Conservation (phyloP, 2,113 vertebrate species). For the Thymallus thymallus region DNA sequence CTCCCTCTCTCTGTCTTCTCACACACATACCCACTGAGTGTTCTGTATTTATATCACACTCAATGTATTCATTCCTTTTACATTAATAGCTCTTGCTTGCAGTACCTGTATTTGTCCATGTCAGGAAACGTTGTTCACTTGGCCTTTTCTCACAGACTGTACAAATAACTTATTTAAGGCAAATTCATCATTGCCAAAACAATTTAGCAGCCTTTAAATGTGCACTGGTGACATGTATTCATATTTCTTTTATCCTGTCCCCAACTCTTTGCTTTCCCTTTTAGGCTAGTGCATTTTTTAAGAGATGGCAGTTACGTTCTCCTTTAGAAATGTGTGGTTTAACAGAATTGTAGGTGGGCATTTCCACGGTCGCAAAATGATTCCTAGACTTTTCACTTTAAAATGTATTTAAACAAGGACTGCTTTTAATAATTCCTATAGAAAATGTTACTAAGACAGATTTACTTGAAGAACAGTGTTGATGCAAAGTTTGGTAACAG, state of each 20-base stretch:
- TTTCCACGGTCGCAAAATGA: no score
- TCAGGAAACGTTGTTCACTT: slow-evolving; percentile 5
- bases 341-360: no score
- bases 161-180: slow-evolving; percentile 52
- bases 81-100: slow-evolving; percentile 4
- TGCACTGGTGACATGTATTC: slow-evolving; percentile 34
- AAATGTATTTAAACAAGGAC: no score
- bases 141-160: slow-evolving; percentile 27
- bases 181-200: slow-evolving; percentile 41
- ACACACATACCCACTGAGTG: not conserved
- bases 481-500: no score
- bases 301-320: slow-evolving; percentile 20
- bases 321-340: slow-evolving; percentile 9
- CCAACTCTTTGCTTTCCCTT: slow-evolving; percentile 46
- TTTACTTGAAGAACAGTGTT: no score
- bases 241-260: slow-evolving; percentile 51
- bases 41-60: slow-evolving; percentile 7
- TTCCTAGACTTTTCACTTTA: no score
- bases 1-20: slow-evolving; percentile 4
- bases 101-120: slow-evolving; percentile 2
- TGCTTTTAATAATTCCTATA: no score
- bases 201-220: slow-evolving; percentile 15
- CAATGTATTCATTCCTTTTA: slow-evolving; percentile 15
- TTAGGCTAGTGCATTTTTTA: slow-evolving; percentile 55
- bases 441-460: no score